Conservation (phyloP, 2,888 invertebrate genomes). For the Chrysolina haemoptera region DNA sequence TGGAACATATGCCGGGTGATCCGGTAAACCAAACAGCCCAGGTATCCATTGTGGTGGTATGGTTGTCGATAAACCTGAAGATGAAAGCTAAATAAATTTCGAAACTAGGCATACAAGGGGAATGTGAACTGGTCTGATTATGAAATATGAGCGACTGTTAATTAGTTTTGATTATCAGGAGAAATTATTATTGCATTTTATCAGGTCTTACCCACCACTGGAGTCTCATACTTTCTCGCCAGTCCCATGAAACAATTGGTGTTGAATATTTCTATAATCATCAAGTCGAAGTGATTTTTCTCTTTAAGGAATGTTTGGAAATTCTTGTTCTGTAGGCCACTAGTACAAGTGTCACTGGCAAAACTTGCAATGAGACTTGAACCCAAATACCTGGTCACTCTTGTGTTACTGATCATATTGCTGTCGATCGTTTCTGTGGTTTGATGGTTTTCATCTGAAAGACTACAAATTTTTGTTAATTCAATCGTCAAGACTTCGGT, state of each 20-base stretch:
- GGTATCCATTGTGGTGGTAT: conserved; percentile 70
- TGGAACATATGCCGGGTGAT: conserved; percentile 70
- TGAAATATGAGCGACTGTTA: neutral
- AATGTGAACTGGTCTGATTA: no score
- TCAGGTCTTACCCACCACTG: conserved; percentile 69
- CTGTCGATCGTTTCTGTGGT: conserved; percentile 27
- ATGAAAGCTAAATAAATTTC: neutral
- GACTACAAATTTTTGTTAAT: neutral
- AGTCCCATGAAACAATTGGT: conserved; percentile 80
- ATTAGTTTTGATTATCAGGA: neutral
- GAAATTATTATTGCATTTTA: neutral
- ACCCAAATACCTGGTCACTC: conserved; percentile 13
- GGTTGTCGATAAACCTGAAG: conserved; percentile 34
- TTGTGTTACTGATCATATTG: conserved; percentile 3
- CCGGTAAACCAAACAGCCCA: conserved; percentile 69
- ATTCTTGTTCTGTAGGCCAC: conserved; percentile 29
- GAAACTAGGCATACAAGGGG: no score
- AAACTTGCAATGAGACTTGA: neutral
- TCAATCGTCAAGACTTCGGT: neutral
- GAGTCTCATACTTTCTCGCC: conserved; percentile 73
- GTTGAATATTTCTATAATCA: conserved; percentile 79
- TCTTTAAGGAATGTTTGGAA: conserved; percentile 65
- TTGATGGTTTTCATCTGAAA: conserved; percentile 32
- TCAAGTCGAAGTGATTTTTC: conserved; percentile 76
- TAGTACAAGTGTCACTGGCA: conserved; percentile 2